These are phyloP conservation scores for Crotalus tigris DNA, from an alignment of 2,113 vertebrate species.

Conservation along the genomic window DNA sequence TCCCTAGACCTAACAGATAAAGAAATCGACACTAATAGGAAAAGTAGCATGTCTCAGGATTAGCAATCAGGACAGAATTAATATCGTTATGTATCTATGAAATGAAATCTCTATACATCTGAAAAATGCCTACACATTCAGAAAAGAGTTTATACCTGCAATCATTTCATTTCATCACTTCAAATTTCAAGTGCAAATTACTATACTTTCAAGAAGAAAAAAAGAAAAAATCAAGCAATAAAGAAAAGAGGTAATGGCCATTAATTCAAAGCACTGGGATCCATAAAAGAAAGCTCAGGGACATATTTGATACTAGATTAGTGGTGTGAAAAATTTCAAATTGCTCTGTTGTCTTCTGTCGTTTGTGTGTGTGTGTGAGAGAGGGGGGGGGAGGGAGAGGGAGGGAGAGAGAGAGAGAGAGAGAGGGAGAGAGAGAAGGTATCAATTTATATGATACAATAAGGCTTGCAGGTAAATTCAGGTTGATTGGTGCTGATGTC, in stretches of 20 bases:
- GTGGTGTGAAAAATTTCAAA: conserved; percentile 28
- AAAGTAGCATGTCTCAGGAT: conserved; percentile 17
- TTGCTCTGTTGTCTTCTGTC: conserved; percentile 17
- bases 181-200: conserved; percentile 1
- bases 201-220: neutral
- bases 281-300: conserved; percentile 19
- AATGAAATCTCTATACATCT: neutral
- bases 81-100: neutral
- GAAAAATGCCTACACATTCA: conserved; percentile 7
- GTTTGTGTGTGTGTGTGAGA: too few relatives aligned
- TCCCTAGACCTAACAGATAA: neutral
- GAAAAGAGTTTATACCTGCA: conserved; percentile 19
- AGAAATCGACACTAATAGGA: neutral
- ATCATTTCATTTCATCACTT: conserved; percentile 11
- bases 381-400: neutral
- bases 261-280: conserved; percentile 25
- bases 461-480: conserved; percentile 15
- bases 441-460: conserved; percentile 2
- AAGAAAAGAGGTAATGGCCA: conserved; percentile 21
- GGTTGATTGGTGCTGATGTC: conserved; percentile 25
- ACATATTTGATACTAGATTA: conserved; percentile 37
- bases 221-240: conserved; percentile 18
- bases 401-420: neutral
- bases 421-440: neutral
- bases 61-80: conserved; percentile 6